These are phyloP conservation scores for Bostrychus sinensis DNA, from an alignment of 2,113 vertebrate genomes.

Conservation along the genomic window DNA sequence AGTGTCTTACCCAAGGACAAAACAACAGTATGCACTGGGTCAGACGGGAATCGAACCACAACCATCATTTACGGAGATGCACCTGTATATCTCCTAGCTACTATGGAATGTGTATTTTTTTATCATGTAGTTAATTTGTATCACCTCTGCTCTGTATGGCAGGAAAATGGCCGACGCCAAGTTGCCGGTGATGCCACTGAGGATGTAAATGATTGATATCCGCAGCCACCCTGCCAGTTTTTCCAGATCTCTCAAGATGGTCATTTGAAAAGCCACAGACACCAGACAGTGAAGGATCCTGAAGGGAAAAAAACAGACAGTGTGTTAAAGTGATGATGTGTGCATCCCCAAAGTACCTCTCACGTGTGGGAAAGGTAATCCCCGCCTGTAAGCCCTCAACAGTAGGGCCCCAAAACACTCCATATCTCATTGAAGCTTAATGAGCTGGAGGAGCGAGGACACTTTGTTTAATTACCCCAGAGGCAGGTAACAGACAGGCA, in stretches of 20 bases:
- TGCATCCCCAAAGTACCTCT: constrained; percentile 8
- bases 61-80: too few relatives aligned
- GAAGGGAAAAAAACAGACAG: constrained; percentile 49
- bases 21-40: too few relatives aligned
- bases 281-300: constrained; percentile 99
- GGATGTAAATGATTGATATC: constrained; percentile 98
- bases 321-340: constrained; percentile 9
- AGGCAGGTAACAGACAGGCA: constrained; percentile 46
- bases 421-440: constrained; percentile 53
- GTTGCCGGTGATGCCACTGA: constrained; percentile 97
- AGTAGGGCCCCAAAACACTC: constrained; percentile 29
- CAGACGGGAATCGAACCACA: too few relatives aligned
- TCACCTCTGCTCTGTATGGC: constrained; percentile 97
- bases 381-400: constrained; percentile 39
- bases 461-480: constrained; percentile 71
- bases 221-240: constrained; percentile 98
- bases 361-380: constrained; percentile 58
- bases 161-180: constrained; percentile 96
- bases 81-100: too few relatives aligned
- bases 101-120: neutral
- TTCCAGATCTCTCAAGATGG: constrained; percentile 95
- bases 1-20: too few relatives aligned
- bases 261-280: constrained; percentile 98
- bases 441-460: constrained; percentile 51
- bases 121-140: neutral